A percentile compares a stretch with the other conserved stretches of the same genome.
Conservation (phyloP, 2,797 vertebrate genomes). For the Dallia pectoralis region DNA sequence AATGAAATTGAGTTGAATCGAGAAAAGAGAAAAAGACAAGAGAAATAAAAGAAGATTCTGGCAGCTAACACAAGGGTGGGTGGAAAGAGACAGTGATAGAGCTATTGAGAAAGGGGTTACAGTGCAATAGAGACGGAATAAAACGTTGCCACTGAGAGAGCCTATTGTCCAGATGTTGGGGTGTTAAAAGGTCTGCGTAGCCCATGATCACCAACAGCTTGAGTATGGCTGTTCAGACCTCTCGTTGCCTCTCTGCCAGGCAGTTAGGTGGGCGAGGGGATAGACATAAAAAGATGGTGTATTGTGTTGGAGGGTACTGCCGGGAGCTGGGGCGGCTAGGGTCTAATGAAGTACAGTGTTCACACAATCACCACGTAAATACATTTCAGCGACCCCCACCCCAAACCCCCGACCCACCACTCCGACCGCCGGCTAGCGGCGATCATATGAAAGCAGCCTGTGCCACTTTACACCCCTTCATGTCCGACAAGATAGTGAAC, state of each 20-base stretch:
- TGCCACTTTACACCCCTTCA: not conserved
- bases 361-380: constrained; percentile 56
- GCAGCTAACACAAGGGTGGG: not conserved
- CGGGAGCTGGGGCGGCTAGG: constrained; percentile 49
- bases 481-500: constrained; percentile 44
- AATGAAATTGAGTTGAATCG: not conserved
- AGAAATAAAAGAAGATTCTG: not conserved
- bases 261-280: constrained; percentile 52
- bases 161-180: constrained; percentile 55
- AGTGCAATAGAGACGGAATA: constrained; percentile 21
- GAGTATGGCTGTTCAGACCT: constrained; percentile 49
- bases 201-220: constrained; percentile 63
- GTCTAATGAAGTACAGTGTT: constrained; percentile 68
- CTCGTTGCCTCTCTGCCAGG: constrained; percentile 44
- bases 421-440: constrained; percentile 32
- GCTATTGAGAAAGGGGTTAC: not conserved
- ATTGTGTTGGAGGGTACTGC: constrained; percentile 61
- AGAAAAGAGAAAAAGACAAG: not conserved
- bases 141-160: constrained; percentile 45
- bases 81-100: not conserved
- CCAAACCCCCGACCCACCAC: no score
- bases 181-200: constrained; percentile 51
- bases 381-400: constrained; percentile 43
- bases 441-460: not conserved
- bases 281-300: constrained; percentile 54